Percentiles rank a stretch among this genome's conserved stretches.
Evolutionary conservation across 2,113 vertebrate species (phyloP).

Genomic region (Hypanus sabinus): DNA sequence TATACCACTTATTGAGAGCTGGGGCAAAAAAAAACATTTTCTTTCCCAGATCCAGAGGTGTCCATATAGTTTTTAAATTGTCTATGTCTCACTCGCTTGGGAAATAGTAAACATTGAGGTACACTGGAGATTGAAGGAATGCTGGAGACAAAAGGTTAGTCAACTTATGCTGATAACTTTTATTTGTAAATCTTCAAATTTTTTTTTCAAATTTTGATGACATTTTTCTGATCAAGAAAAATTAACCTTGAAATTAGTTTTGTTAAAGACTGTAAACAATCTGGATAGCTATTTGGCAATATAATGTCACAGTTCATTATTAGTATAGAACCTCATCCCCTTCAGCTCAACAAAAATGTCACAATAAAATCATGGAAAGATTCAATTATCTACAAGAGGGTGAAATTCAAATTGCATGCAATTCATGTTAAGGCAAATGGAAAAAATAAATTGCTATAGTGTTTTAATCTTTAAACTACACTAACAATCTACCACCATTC

Average conservation of each 20-base stretch:
- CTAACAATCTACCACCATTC: not conserved
- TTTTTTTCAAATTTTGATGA: slow-evolving; percentile 29
- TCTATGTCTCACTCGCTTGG: no score
- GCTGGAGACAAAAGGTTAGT: slow-evolving; percentile 6
- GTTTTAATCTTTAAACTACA: slow-evolving; percentile 23
- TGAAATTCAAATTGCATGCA: slow-evolving; percentile 22
- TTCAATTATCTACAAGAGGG: not conserved
- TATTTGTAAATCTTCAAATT: slow-evolving; percentile 19
- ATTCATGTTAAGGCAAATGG: slow-evolving; percentile 35
- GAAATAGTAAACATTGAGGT: no score
- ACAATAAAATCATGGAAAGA: not conserved
- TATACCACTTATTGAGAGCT: not conserved
- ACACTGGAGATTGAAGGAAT: not conserved
- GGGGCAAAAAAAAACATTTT: not conserved
- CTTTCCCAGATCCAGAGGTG: not conserved
- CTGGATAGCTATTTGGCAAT: slow-evolving; percentile 31
- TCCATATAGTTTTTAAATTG: not conserved
- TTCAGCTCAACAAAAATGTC: slow-evolving; percentile 2
- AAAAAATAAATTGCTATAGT: slow-evolving; percentile 33
- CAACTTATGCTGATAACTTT: slow-evolving; percentile 20
- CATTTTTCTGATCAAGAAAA: not conserved
- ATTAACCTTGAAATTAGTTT: slow-evolving; percentile 24
- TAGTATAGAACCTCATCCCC: not conserved
- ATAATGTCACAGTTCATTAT: slow-evolving; percentile 22
- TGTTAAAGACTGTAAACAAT: slow-evolving; percentile 26